These are phyloP conservation scores for Sarotherodon lohbergeri DNA, from an alignment of 2,113 vertebrate species.

Conservation along the genomic window DNA sequence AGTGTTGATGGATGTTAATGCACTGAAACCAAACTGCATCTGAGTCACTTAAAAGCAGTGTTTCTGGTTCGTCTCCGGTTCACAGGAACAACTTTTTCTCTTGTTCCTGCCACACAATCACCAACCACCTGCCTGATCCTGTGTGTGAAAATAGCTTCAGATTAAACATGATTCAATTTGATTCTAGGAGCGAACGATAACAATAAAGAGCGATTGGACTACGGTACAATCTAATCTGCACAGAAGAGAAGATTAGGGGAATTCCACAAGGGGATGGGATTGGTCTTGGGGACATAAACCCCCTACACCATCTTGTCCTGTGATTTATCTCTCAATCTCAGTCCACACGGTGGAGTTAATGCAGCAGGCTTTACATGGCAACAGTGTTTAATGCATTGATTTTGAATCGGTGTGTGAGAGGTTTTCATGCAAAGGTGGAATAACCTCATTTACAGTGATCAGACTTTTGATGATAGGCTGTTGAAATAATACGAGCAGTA, in stretches of 20 bases:
- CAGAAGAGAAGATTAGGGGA: conserved; percentile 66
- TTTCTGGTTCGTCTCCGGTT: not conserved
- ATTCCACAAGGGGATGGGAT: conserved; percentile 68
- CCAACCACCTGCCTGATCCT: conserved; percentile 41
- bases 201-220: conserved; percentile 51
- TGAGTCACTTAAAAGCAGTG: not conserved
- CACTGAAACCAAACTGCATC: not conserved
- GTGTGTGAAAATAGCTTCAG: conserved; percentile 44
- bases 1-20: conserved; percentile 14
- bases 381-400: not conserved
- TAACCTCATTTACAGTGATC: not conserved
- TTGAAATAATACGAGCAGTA: not conserved
- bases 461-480: not conserved
- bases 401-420: not conserved
- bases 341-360: conserved; percentile 18
- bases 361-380: not conserved
- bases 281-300: conserved; percentile 49
- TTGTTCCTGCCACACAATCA: conserved; percentile 3
- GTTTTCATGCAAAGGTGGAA: not conserved
- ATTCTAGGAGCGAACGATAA: conserved; percentile 27
- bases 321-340: conserved; percentile 55
- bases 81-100: not conserved
- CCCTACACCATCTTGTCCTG: conserved; percentile 56
- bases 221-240: conserved; percentile 62
- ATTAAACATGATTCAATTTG: conserved; percentile 59